Percentiles rank a stretch among this genome's conserved stretches.
These are phyloP conservation scores for Sandelia bainsii DNA, from an alignment of 2,797 vertebrate species.

Conservation along the genomic window DNA sequence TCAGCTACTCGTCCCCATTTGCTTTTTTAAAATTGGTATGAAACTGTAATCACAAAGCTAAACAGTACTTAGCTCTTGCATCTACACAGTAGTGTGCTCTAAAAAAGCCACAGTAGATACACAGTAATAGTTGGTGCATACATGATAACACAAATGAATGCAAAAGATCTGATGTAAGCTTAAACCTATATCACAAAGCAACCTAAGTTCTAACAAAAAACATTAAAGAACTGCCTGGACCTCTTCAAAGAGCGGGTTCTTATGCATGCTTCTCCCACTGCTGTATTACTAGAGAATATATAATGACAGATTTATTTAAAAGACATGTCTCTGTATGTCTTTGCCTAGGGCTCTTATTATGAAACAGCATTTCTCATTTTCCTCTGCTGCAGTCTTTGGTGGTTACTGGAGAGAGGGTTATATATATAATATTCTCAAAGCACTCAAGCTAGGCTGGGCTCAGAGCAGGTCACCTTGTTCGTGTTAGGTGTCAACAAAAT, in stretches of 20 bases:
- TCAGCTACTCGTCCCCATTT: conserved; percentile 20
- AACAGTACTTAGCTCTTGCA: no score
- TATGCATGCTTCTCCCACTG: conserved; percentile 74
- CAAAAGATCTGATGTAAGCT: conserved; percentile 43
- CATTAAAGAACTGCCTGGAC: conserved; percentile 59
- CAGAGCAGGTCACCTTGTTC: conserved; percentile 49
- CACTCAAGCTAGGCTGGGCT: conserved; percentile 39
- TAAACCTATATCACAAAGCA: conserved; percentile 53
- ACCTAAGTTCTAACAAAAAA: conserved; percentile 47
- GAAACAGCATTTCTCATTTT: conserved; percentile 82
- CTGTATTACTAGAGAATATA: conserved; percentile 80
- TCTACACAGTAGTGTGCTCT: no score
- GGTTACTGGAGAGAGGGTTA: conserved; percentile 69
- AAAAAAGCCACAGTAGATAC: conserved; percentile 25
- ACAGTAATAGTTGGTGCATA: conserved; percentile 16
- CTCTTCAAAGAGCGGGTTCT: conserved; percentile 69
- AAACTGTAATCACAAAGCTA: conserved; percentile 12
- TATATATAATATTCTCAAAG: conserved; percentile 72
- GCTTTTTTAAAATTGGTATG: conserved; percentile 10
- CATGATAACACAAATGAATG: conserved; percentile 38
- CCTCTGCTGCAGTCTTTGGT: conserved; percentile 74
- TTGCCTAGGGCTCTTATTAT: conserved; percentile 81
- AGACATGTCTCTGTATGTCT: conserved; percentile 77
- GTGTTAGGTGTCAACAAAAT: conserved; percentile 31
- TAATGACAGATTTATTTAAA: conserved; percentile 80